A percentile compares a stretch with the other conserved stretches of the same genome.
Conservation (phyloP, 2,888 invertebrate genomes). For the Malthinus seriepunctatus region DNA sequence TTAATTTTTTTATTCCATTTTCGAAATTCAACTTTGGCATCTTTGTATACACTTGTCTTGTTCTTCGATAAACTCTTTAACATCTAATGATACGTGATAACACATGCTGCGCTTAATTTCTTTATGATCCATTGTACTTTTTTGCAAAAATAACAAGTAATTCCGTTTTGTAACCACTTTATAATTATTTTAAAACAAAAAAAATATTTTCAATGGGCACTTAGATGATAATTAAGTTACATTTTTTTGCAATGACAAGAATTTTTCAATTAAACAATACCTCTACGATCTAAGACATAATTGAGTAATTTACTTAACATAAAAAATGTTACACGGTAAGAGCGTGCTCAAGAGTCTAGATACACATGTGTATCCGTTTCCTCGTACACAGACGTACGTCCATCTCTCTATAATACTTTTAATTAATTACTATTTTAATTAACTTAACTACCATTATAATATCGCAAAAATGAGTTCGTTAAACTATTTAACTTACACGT, state of each 20-base stretch:
- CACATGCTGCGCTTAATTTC: constrained; percentile 25
- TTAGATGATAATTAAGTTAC: too few relatives aligned
- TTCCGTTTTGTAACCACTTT: background rate
- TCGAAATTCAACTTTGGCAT: constrained; percentile 22
- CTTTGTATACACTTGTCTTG: constrained; percentile 17
- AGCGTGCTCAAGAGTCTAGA: background rate
- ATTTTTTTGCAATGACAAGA: too few relatives aligned
- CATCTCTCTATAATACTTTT: constrained; percentile 1
- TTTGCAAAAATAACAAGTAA: background rate
- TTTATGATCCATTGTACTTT: constrained; percentile 19
- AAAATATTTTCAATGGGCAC: background rate
- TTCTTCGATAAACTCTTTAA: constrained; percentile 19
- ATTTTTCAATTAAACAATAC: too few relatives aligned
- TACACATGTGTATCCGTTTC: background rate
- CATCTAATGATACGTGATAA: constrained; percentile 23
- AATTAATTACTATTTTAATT: constrained; percentile 7
- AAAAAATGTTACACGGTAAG: background rate
- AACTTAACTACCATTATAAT: background rate
- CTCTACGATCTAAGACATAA: too few relatives aligned
- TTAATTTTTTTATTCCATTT: constrained; percentile 30
- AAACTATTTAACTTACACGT: background rate
- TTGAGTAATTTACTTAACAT: background rate
- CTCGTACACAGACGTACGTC: background rate
- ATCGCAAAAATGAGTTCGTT: constrained; percentile 2
- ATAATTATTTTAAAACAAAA: background rate